phyloP scores from a whole-genome alignment of 2,797 vertebrate species.

The Anguilla anguilla region DNA sequence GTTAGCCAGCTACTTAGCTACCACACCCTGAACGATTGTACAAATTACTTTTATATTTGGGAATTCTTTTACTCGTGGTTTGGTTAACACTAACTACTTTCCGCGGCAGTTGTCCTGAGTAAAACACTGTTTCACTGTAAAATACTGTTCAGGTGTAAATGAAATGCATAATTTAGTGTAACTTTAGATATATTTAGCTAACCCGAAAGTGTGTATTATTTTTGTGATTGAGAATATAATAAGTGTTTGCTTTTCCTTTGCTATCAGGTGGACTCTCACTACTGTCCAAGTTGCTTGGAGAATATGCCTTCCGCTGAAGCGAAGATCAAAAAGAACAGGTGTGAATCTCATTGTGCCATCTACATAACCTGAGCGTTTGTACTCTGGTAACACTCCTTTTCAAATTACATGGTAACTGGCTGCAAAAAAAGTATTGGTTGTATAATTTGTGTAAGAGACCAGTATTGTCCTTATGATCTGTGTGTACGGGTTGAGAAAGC shows the following conservation, averaged over 20 bases:
- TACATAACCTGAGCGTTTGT: not conserved
- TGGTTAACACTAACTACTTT: not conserved
- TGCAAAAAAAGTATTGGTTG: not conserved
- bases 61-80: not conserved
- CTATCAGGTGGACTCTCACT: conserved; percentile 94
- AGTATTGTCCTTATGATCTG: not conserved
- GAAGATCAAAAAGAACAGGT: conserved; percentile 98
- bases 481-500: not conserved
- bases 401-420: not conserved
- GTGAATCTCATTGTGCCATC: conserved; percentile 37
- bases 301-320: conserved; percentile 99
- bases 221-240: no score
- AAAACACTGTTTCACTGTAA: not conserved
- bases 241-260: conserved; percentile 23
- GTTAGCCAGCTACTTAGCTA: conserved; percentile 34
- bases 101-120: not conserved
- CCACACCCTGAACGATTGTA: conserved; percentile 58
- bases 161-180: not conserved
- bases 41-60: not conserved
- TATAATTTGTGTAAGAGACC: not conserved
- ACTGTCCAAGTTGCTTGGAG: conserved; percentile 97
- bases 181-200: not conserved
- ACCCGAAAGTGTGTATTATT: not conserved
- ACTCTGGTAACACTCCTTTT: not conserved
- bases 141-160: not conserved